phyloP scores from a whole-genome alignment of 92 coral and sea anemone species.

The Siderastrea radians region DNA sequence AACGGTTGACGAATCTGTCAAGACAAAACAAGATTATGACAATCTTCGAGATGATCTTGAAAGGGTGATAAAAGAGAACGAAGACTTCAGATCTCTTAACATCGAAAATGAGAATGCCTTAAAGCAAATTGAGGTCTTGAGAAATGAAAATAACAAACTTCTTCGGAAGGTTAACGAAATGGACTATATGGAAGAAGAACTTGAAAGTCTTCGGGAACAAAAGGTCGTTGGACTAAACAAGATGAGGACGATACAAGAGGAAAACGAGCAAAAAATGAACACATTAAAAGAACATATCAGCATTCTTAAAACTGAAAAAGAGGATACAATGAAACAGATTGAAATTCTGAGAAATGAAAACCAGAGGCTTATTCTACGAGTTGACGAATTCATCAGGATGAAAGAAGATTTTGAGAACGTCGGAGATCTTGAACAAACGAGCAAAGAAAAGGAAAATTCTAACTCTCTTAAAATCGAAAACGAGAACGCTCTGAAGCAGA shows the following conservation, averaged over 20 bases:
- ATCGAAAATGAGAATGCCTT: conserved; percentile 18
- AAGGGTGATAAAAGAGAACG: background rate
- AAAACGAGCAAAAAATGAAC: background rate
- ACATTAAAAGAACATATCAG: no score
- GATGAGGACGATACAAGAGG: conserved; percentile 1
- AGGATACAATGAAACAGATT: background rate
- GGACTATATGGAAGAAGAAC: conserved; percentile 19
- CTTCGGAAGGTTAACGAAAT: conserved; percentile 14
- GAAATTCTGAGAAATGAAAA: conserved; percentile 11
- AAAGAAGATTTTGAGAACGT: background rate
- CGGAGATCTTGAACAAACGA: background rate
- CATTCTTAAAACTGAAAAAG: conserved; percentile 15
- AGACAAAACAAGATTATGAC: background rate
- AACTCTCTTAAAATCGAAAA: conserved; percentile 25
- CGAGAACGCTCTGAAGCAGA: background rate
- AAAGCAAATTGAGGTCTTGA: conserved; percentile 17
- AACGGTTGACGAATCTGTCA: conserved; percentile 3
- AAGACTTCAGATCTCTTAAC: conserved; percentile 13
- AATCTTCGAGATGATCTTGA: background rate
- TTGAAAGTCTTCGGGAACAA: conserved; percentile 3
- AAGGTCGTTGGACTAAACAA: background rate
- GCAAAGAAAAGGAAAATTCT: background rate
- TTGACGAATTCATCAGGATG: conserved; percentile 9
- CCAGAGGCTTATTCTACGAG: background rate
- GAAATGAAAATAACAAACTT: conserved; percentile 10